These are phyloP conservation scores for Brachirus orientalis DNA, from an alignment of 2,113 vertebrate genomes.

Conservation along the genomic window DNA sequence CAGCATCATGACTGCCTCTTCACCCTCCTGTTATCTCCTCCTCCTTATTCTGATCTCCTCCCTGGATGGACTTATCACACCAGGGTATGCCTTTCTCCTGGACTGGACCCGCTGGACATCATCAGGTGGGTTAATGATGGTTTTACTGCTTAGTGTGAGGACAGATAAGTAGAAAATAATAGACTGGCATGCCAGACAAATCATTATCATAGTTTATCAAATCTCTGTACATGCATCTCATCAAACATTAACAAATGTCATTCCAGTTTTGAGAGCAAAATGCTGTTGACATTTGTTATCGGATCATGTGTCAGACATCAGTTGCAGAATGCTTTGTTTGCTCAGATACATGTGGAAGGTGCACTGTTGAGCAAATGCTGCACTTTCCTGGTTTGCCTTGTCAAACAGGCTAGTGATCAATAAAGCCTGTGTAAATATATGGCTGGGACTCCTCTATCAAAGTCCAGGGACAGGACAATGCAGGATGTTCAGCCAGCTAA, in stretches of 20 bases:
- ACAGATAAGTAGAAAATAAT: constrained; percentile 3
- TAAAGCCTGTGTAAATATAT: constrained; percentile 64
- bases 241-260: constrained; percentile 66
- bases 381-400: constrained; percentile 61
- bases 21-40: constrained; percentile 37
- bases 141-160: not conserved
- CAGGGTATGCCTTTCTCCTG: constrained; percentile 45
- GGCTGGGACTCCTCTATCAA: constrained; percentile 56
- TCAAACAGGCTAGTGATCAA: constrained; percentile 64
- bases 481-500: constrained; percentile 65
- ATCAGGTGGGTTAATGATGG: constrained; percentile 58
- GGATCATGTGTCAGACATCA: constrained; percentile 63
- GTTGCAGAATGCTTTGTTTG: constrained; percentile 74
- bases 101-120: constrained; percentile 42
- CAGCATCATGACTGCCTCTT: constrained; percentile 66
- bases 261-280: constrained; percentile 34
- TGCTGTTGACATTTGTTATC: constrained; percentile 72
- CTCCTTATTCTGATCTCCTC: constrained; percentile 57
- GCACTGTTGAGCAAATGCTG: constrained; percentile 65
- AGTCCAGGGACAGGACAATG: constrained; percentile 72
- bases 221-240: constrained; percentile 16
- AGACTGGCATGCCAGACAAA: not conserved
- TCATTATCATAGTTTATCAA: constrained; percentile 19
- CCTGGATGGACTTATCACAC: constrained; percentile 48
- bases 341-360: constrained; percentile 65